A percentile compares a stretch with the other conserved stretches of the same genome.
These are phyloP conservation scores for Piprites chloris DNA, from an alignment of 2,113 vertebrate species.

Conservation along the genomic window DNA sequence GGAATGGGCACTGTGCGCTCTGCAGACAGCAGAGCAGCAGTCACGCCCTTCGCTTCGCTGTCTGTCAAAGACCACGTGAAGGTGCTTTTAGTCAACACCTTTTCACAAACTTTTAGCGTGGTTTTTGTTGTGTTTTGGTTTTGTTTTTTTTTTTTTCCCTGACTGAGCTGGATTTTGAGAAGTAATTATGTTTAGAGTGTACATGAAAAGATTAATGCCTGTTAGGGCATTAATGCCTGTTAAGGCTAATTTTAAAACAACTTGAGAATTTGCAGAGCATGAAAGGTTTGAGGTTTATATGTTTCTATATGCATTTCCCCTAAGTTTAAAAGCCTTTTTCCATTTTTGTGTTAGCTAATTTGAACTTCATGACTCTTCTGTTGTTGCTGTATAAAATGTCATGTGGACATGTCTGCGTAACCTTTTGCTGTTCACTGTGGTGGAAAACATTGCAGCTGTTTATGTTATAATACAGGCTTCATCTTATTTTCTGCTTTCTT, in stretches of 20 bases:
- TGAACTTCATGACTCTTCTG: not conserved
- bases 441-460: not conserved
- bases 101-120: not conserved
- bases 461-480: not conserved
- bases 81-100: not conserved
- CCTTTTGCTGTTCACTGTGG: not conserved
- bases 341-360: not conserved
- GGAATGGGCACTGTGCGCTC: not conserved
- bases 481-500: not conserved
- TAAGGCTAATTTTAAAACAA: not conserved
- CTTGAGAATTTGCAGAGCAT: not conserved
- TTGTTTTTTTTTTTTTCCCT: accelerated
- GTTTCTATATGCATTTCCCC: not conserved
- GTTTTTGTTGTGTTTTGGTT: no score
- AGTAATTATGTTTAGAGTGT: not conserved
- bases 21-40: accelerated
- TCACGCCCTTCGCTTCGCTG: not conserved
- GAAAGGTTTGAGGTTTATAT: not conserved
- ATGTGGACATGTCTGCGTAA: not conserved
- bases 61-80: not conserved
- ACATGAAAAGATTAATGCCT: not conserved
- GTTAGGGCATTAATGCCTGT: not conserved
- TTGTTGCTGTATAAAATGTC: not conserved
- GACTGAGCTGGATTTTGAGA: not conserved
- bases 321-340: not conserved